Evolutionary conservation across 2,797 vertebrate species (phyloP).

Genomic region (Carapus acus): DNA sequence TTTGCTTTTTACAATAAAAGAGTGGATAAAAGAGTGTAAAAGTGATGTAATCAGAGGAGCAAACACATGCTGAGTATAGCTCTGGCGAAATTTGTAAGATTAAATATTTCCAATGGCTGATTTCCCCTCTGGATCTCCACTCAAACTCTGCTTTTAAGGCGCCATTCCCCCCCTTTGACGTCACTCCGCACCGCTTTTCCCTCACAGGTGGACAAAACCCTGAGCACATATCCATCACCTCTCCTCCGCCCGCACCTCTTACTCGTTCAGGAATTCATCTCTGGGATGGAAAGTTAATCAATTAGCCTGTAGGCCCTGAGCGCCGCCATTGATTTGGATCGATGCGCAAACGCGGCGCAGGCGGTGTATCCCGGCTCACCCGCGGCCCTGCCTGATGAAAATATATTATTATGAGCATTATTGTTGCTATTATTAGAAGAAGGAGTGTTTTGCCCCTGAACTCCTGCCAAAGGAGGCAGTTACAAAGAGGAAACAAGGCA

Average conservation of each 20-base stretch:
- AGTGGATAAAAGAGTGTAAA: too few relatives aligned
- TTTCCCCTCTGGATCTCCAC: too few relatives aligned
- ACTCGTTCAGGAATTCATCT: conserved; percentile 28
- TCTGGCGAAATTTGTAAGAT: too few relatives aligned
- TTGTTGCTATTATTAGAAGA: conserved; percentile 5
- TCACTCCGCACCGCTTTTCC: too few relatives aligned
- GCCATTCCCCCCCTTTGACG: too few relatives aligned
- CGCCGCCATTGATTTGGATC: conserved; percentile 45
- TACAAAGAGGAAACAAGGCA: conserved; percentile 73
- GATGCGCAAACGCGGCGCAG: too few relatives aligned
- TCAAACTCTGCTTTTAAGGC: too few relatives aligned
- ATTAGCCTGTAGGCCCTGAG: conserved; percentile 40
- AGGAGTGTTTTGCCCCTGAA: conserved; percentile 34
- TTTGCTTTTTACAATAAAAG: too few relatives aligned
- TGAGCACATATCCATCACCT: conserved; percentile 28
- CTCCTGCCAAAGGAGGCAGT: conserved; percentile 47
- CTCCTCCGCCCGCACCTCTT: conserved; percentile 4
- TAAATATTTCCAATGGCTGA: too few relatives aligned
- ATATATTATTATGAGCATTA: background rate
- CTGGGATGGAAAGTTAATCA: conserved; percentile 48
- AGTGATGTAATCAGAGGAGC: too few relatives aligned
- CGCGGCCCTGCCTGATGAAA: background rate
- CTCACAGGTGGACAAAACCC: too few relatives aligned
- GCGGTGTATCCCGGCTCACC: conserved; percentile 10
- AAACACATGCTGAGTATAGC: too few relatives aligned